A percentile compares a stretch with the other conserved stretches of the same genome.
These are phyloP conservation scores for Ardeotis arabs DNA, from an alignment of 2,113 vertebrate genomes.

Conservation along the genomic window DNA sequence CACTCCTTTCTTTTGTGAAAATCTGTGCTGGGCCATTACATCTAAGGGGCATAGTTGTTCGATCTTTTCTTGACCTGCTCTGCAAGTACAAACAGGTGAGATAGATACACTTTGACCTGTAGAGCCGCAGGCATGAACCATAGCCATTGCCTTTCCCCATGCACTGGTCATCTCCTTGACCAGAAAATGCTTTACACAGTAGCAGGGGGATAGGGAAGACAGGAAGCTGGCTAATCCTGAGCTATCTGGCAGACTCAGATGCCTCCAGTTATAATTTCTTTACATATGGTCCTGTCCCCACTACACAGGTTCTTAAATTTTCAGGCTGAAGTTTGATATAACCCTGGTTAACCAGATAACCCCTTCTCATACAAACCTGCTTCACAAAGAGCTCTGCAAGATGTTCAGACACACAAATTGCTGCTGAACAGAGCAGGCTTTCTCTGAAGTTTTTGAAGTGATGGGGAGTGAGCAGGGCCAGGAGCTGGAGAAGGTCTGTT, in stretches of 20 bases:
- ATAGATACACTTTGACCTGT: not conserved
- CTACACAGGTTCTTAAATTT: not conserved
- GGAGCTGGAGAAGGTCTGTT: not conserved
- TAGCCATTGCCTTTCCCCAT: not conserved
- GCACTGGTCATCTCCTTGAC: not conserved
- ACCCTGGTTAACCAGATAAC: not conserved
- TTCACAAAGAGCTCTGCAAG: not conserved
- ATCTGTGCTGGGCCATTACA: not conserved
- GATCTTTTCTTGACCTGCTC: not conserved
- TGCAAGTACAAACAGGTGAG: rapidly evolving
- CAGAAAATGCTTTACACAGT: not conserved
- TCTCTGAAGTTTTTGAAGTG: not conserved
- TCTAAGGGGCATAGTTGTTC: rapidly evolving
- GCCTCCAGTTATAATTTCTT: not conserved
- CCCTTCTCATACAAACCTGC: not conserved
- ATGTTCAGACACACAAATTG: not conserved
- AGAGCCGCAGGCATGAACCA: not conserved
- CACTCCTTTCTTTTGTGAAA: not conserved
- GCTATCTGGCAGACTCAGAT: not conserved
- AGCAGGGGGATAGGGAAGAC: not conserved
- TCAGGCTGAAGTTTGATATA: not conserved
- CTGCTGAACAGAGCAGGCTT: not conserved
- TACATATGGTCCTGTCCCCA: too few species aligned
- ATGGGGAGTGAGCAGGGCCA: not conserved
- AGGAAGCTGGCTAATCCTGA: not conserved